Conservation (phyloP, 2,797 vertebrate species). For the Paguma larvata region DNA sequence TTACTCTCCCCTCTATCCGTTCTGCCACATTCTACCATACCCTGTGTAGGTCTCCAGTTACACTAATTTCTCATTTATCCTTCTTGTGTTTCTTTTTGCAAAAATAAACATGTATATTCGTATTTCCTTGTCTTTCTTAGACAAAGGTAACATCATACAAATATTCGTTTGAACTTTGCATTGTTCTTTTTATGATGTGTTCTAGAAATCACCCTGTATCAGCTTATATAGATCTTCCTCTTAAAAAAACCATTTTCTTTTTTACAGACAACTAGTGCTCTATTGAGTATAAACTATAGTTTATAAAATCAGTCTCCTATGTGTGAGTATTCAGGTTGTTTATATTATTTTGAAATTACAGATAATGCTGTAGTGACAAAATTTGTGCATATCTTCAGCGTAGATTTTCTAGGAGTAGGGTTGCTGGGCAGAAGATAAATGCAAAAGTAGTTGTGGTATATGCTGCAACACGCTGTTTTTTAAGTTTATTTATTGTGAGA, state of each 20-base stretch:
- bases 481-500: too few relatives aligned
- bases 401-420: not conserved
- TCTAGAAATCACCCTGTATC: not conserved
- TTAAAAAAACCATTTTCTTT: not conserved
- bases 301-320: not conserved
- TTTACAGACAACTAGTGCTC: not conserved
- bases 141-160: not conserved
- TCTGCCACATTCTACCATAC: not conserved
- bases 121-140: not conserved
- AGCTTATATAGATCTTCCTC: not conserved
- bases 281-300: not conserved
- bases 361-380: not conserved
- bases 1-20: not conserved
- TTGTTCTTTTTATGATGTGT: not conserved
- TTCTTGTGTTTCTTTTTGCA: not conserved
- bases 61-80: not conserved
- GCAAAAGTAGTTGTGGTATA: not conserved
- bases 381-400: not conserved
- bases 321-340: not conserved
- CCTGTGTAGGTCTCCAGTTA: not conserved
- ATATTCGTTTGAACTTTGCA: not conserved
- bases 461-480: not conserved
- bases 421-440: not conserved
- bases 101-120: slow-evolving; percentile 3
- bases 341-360: not conserved